These are phyloP conservation scores for Acleris emargana DNA, from an alignment of 2,888 invertebrate species.

Conservation along the genomic window DNA sequence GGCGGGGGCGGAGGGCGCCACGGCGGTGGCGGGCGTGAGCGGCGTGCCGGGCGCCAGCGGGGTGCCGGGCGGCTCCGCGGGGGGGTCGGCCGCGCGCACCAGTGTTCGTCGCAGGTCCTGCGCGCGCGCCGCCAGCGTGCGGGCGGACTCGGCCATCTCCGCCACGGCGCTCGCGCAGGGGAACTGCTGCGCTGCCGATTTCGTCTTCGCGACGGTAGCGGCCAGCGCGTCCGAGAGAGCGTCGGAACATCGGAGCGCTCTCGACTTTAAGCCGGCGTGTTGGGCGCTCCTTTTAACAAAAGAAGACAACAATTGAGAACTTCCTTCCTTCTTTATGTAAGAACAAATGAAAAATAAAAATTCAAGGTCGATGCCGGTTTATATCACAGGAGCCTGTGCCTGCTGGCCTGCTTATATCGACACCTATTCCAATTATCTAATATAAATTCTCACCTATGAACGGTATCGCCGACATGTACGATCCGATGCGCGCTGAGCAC, in stretches of 20 bases:
- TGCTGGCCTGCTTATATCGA: background rate
- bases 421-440: background rate
- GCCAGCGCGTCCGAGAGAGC: conserved; percentile 92
- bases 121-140: conserved; percentile 93
- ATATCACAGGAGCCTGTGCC: too few relatives aligned
- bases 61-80: conserved; percentile 62
- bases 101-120: conserved; percentile 90
- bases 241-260: conserved; percentile 90
- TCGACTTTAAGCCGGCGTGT: conserved; percentile 88
- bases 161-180: conserved; percentile 95
- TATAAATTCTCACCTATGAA: conserved; percentile 81
- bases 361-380: too few relatives aligned
- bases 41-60: conserved; percentile 65
- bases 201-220: conserved; percentile 93
- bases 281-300: conserved; percentile 86
- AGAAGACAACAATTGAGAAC: conserved; percentile 2
- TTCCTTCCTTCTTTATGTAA: too few relatives aligned
- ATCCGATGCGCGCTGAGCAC: conserved; percentile 96
- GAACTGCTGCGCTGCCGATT: conserved; percentile 95
- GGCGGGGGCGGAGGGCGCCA: conserved; percentile 56
- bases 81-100: conserved; percentile 86
- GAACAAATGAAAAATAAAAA: too few relatives aligned
- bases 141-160: conserved; percentile 96
- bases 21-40: conserved; percentile 51
- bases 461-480: conserved; percentile 97